Conservation (phyloP, 2,113 vertebrate genomes). For the Carollia perspicillata region DNA sequence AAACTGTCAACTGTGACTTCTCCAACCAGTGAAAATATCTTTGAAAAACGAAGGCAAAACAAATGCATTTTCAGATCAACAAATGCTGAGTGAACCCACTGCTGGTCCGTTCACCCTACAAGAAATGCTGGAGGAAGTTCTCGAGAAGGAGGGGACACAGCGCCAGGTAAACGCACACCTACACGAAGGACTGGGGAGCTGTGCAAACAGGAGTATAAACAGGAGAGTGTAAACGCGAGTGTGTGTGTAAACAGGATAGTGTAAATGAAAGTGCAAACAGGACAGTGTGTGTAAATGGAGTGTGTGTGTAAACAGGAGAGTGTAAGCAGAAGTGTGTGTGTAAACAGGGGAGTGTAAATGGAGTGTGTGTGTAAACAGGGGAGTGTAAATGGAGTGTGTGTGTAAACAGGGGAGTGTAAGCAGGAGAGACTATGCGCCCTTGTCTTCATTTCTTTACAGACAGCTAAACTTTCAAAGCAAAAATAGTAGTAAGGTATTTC, state of each 20-base stretch:
- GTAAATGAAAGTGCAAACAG: too few relatives aligned
- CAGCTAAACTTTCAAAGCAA: neutral
- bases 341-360: too few relatives aligned
- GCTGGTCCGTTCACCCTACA: fast-evolving
- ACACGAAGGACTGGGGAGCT: neutral
- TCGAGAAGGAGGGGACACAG: too few relatives aligned
- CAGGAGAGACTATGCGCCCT: too few relatives aligned
- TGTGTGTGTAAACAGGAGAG: too few relatives aligned
- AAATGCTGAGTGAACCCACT: neutral
- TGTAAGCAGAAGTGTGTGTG: too few relatives aligned
- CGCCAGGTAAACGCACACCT: neutral
- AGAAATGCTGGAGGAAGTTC: neutral
- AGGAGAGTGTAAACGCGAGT: too few relatives aligned
- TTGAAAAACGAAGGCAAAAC: neutral
- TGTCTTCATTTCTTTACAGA: neutral
- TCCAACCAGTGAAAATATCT: neutral
- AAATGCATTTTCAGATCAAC: neutral
- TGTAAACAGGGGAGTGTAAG: neutral
- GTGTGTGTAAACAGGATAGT: too few relatives aligned
- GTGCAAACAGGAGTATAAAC: fast-evolving
- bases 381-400: too few relatives aligned
- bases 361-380: fast-evolving
- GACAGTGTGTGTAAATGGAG: too few relatives aligned
- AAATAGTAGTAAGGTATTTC: neutral
- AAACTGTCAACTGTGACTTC: neutral